Base-by-base conservation (phyloP, 1,140 invertebrate genomes). In the Planococcus citri region DNA sequence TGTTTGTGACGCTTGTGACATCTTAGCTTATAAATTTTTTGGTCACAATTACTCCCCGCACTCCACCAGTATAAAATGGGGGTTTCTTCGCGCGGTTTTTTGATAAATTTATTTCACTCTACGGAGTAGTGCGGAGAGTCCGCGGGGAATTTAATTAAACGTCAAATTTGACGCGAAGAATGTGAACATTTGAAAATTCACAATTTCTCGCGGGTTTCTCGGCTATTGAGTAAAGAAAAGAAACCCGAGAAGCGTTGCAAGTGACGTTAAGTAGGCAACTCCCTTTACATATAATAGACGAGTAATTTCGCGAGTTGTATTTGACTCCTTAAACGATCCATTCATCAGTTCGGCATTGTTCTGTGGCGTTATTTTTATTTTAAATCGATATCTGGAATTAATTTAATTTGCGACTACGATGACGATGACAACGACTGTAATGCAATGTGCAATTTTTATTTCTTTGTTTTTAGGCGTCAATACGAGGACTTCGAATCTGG, bases 181-280 rank as follows among this genome's bases (percentile, higher is more conserved):
- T 25, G 21, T 64, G 20, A 14, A 12, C 60, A 64, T 64, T 64
- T 25, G 22, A 64, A 64, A 64, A 25, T 64, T 64, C 17, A 33
- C 29, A 58, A 58, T 58, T 58, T 58, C 21, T 9, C 22, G 21
- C 20, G 60, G 22, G 60, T 64, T 24, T 25, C 25, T 10, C 60
- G 25, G 6, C 17, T 20, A n/a, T n/a, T n/a, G n/a, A n/a, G n/a
- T n/a, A n/a, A 64, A 64, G 60, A 64, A 64, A 64, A 64, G 60
- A 64, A 64, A 27, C 4, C 41, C 41, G 41, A 51, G 41, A 51
- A 51, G 41, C 41, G 3, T 51, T 64, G 60, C 60, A 64, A 64
- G 25, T 27, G 60, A 64, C 60, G 60, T 64, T 64, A 64, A 64
- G 60, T 64, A 64, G 60, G 20, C 60, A 25, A 25, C 60, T 24